Evolutionary conservation across 2,113 vertebrate genomes (phyloP), one percentile per base, ranked within the genome.

Genomic region (Danionella cerebrum): DNA sequence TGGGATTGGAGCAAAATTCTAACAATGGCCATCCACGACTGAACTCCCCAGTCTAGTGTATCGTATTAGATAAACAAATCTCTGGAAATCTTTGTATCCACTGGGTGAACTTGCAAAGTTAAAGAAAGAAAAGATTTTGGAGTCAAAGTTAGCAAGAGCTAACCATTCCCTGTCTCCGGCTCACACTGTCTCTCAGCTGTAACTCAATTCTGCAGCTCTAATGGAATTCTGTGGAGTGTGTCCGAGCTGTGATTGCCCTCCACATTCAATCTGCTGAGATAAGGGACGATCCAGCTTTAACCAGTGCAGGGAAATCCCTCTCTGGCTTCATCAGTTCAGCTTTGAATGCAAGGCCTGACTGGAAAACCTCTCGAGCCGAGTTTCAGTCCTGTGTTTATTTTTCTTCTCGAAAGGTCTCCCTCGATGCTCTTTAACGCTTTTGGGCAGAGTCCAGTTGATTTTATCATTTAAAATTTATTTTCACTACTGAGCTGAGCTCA

Each of bases 191-290:
- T 67, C n/a, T 58, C 6, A 1, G 29, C 27, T 47, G 65, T 84
- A 79, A 86, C 86, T 83, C 83, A 82, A 83, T 83, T 76, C 74
- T 52, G 64, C 59, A 64, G 77, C 76, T 67, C 73, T 87, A 84
- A 86, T 80, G 72, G 79, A 83, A 86, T 42, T 84, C 67, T 67
- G 79, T 84, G 79, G 69, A 70, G 82, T 82, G 82, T 84, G 74
- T 72, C 76, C 76, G 78, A 70, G 63, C 66, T 65, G 52, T 77
- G 81, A 83, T 83, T 71, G 79, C 66, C 51, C 63, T 25, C 53
- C 76, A 80, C 68, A 82, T 79, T 82, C 82, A 85, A 78, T 85
- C 79, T 80, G 42, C 59, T 74, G 75, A 67, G 57, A 68, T 64
- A 70, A 57, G 70, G 59, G 35, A 53, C 27, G 29, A 53, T 22